Conservation (phyloP, 2,797 vertebrate genomes). For the Erethizon dorsatum region DNA sequence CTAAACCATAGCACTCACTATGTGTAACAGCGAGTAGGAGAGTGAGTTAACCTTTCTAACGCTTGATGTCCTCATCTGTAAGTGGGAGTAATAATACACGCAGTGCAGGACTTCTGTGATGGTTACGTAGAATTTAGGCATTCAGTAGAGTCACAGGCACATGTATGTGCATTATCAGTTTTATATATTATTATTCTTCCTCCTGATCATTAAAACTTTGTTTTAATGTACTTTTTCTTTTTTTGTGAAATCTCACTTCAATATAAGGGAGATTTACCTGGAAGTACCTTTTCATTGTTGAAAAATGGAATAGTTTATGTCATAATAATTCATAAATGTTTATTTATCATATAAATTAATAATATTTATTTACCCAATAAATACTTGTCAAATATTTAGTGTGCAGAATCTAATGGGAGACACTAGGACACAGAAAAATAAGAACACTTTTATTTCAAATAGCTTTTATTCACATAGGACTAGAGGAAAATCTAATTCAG, state of each 20-base stretch:
- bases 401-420: constrained; percentile 13
- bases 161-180: not conserved
- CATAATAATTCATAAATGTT: not conserved
- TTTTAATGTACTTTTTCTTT: constrained; percentile 39
- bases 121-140: not conserved
- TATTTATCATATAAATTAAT: not conserved
- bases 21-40: not conserved
- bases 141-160: not conserved
- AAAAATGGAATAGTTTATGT: constrained; percentile 39
- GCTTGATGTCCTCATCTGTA: not conserved
- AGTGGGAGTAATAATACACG: not conserved
- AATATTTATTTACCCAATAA: constrained; percentile 36
- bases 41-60: not conserved
- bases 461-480: constrained; percentile 90
- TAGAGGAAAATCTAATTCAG: constrained; percentile 89
- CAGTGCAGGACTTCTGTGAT: not conserved
- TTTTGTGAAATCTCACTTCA: constrained; percentile 55
- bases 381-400: not conserved
- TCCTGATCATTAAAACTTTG: not conserved
- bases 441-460: constrained; percentile 89
- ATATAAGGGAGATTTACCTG: constrained; percentile 22
- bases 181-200: constrained; percentile 5
- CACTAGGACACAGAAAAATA: constrained; percentile 65
- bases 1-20: not conserved
- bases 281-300: constrained; percentile 10